Evolutionary conservation across 2,797 vertebrate genomes (phyloP), one percentile per base, ranked within the genome.

Genomic region (Macrochelys suwanniensis): DNA sequence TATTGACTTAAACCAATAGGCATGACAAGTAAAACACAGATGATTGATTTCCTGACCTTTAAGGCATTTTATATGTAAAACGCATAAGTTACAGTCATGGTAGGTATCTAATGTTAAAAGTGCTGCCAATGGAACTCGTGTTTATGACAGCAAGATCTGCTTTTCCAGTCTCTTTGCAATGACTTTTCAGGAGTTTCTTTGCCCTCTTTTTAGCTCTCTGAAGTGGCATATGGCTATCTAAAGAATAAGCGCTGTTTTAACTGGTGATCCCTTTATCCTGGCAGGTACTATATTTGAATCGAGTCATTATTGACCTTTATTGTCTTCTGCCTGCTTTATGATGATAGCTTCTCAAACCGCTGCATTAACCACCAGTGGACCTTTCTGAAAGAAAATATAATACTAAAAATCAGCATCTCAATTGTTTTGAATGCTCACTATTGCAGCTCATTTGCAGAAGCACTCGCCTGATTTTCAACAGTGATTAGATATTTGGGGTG

Each of bases 31-130:
- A 96, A 98, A 97, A 95, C 89, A 96, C 0, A 5, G 42, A n/a
- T 96, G 94, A 97, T 97, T 97, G 94, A 97, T 98, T 97, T 97
- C 94, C 81, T 97, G 95, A 98, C 90, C 91, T 98, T 98, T 97
- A 17, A 91, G 96, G 12, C 85, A 87, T 93, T 97, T 97, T 90
- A 47, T 95, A 93, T 97, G 90, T 97, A 97, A 98, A 96, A 65
- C 91, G 87, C 80, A 93, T 88, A 95, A 59, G 87, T 83, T 96
- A 33, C 42, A 92, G 37, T 3, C 89, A 71, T 93, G 56, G 17
- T 51, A 84, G 37, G 11, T 96, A 87, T 96, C 96, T 96, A 97
- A 96, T 85, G 94, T 51, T 96, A 90, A 95, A 96, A 95, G 59
- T 71, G 47, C 45, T 96, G 2, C 5, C 11, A 65, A 2, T 77